Conservation (phyloP, 2,113 vertebrate genomes). For the Redunca redunca region DNA sequence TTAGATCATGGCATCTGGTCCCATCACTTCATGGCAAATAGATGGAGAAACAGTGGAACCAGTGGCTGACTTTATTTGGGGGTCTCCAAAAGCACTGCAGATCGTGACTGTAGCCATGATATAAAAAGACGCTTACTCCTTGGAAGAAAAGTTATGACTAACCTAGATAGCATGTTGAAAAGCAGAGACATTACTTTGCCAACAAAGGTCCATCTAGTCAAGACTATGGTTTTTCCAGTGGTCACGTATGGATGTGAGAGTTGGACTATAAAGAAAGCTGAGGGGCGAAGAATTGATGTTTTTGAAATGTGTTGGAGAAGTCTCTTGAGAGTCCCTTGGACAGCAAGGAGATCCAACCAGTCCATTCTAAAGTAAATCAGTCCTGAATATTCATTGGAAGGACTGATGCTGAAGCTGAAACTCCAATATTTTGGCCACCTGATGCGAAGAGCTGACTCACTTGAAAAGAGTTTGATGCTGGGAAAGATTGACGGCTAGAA, state of each 20-base stretch:
- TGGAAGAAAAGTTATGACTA: background rate
- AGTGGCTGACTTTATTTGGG: background rate
- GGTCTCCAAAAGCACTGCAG: background rate
- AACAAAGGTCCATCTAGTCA: background rate
- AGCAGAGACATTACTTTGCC: background rate
- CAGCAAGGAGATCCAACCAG: background rate
- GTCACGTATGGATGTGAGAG: background rate
- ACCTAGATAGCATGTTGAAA: background rate
- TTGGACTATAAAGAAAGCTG: background rate
- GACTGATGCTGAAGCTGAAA: background rate
- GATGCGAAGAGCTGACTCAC: background rate
- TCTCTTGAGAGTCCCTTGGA: background rate
- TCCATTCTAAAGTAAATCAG: background rate
- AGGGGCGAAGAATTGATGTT: rapidly evolving
- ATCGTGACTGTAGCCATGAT: background rate
- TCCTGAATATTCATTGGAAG: background rate
- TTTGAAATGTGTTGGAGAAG: background rate
- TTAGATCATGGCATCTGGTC: background rate
- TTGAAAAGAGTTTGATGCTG: background rate
- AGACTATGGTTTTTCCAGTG: background rate
- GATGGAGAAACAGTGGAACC: background rate
- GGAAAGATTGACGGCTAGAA: background rate
- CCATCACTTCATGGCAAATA: background rate
- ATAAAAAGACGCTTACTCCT: background rate
- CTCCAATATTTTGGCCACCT: background rate